A percentile compares a stretch with the other conserved stretches of the same genome.
Conservation (phyloP, 2,797 vertebrate species). For the Micrastur ruficollis region DNA sequence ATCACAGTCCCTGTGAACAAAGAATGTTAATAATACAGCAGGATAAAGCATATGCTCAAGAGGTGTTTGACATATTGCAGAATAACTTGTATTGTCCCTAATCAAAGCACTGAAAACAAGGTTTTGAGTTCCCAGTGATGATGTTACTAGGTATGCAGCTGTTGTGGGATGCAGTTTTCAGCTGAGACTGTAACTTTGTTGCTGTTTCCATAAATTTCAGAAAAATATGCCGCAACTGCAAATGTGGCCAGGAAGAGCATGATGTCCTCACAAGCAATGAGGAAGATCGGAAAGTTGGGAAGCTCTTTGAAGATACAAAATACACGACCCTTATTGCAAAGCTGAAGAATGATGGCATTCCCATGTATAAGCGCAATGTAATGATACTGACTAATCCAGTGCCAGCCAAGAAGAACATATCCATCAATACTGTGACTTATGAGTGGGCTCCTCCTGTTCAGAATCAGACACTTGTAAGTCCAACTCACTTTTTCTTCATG, state of each 20-base stretch:
- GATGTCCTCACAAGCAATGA: constrained; percentile 87
- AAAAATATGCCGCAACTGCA: constrained; percentile 97
- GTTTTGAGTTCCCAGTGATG: background rate
- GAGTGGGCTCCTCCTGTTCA: constrained; percentile 95
- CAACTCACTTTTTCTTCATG: background rate
- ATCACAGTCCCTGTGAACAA: background rate
- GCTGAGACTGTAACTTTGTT: background rate
- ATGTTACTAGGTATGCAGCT: background rate
- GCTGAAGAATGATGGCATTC: constrained; percentile 89
- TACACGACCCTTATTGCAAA: constrained; percentile 94
- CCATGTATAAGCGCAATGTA: constrained; percentile 84
- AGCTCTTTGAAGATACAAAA: constrained; percentile 95
- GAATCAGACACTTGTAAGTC: constrained; percentile 88
- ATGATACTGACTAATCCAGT: constrained; percentile 83
- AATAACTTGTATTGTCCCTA: background rate
- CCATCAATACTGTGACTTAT: constrained; percentile 88
- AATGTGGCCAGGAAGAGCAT: constrained; percentile 93
- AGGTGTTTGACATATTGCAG: background rate
- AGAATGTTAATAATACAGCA: background rate
- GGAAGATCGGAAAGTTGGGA: constrained; percentile 94
- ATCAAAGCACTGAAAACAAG: background rate
- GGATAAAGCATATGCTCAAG: background rate
- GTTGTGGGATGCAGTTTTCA: background rate
- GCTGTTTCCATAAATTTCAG: constrained; percentile 68
- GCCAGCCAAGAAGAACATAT: constrained; percentile 82